These are phyloP conservation scores for Tetrapedia diversipes DNA, from an alignment of 2,888 invertebrate species.

Conservation along the genomic window DNA sequence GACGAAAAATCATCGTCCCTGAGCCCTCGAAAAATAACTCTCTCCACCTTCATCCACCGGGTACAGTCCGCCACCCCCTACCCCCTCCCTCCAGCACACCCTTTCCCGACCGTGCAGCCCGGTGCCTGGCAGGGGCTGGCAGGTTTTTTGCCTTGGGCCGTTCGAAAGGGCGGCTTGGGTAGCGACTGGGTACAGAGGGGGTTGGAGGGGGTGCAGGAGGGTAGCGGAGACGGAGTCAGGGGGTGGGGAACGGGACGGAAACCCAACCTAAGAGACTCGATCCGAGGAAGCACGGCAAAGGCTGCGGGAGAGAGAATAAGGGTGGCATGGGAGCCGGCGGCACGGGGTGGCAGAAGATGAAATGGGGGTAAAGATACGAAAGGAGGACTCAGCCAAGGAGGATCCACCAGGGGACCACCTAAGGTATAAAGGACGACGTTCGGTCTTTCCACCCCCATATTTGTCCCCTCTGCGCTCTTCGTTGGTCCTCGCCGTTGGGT, in stretches of 20 bases:
- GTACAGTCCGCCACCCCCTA: conserved; percentile 56
- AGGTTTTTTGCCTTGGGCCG: conserved; percentile 79
- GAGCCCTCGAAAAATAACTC: conserved; percentile 79
- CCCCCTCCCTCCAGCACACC: conserved; percentile 67
- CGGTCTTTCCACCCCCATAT: conserved; percentile 76
- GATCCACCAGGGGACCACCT: conserved; percentile 79
- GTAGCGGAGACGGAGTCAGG: conserved; percentile 49
- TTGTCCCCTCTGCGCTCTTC: conserved; percentile 64
- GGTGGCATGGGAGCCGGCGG: conserved; percentile 71
- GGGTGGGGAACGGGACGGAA: conserved; percentile 67
- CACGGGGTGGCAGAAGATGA: conserved; percentile 69
- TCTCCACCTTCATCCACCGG: conserved; percentile 74
- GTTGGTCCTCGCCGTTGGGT: too few relatives aligned
- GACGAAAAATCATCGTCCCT: conserved; percentile 67
- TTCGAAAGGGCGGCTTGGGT: conserved; percentile 67
- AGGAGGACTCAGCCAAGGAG: conserved; percentile 76
- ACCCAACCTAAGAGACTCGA: conserved; percentile 81
- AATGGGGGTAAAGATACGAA: conserved; percentile 76
- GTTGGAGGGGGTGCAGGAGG: conserved; percentile 46
- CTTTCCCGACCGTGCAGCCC: conserved; percentile 51
- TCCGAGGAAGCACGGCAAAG: conserved; percentile 74
- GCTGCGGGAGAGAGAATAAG: conserved; percentile 76
- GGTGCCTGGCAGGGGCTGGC: conserved; percentile 66
- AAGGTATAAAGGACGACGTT: conserved; percentile 79
- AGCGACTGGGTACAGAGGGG: conserved; percentile 51